phyloP scores from a whole-genome alignment of 2,888 invertebrate species.

The Beris morrisii region DNA sequence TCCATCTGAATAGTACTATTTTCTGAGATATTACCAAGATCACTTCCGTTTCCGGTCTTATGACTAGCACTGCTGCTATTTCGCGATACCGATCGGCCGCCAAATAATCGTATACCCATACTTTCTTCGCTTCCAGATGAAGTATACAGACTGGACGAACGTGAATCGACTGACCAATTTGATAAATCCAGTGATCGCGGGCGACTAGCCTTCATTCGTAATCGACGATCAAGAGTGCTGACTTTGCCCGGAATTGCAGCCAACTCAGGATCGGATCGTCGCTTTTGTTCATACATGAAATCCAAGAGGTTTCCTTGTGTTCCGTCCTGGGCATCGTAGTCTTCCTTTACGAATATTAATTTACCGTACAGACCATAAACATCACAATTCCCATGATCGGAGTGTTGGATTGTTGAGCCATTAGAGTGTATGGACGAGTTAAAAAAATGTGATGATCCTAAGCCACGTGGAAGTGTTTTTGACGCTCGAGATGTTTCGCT shows the following conservation, averaged over 20 bases:
- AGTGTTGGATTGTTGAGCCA: slow-evolving; percentile 62
- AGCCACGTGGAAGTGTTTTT: slow-evolving; percentile 77
- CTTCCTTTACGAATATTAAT: slow-evolving; percentile 77
- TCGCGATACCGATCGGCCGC: slow-evolving; percentile 67
- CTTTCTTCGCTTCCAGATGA: slow-evolving; percentile 87
- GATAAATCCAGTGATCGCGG: slow-evolving; percentile 81
- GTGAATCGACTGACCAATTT: slow-evolving; percentile 86
- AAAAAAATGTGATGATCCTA: slow-evolving; percentile 52
- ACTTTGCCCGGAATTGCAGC: slow-evolving; percentile 82
- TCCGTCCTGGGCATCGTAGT: slow-evolving; percentile 76
- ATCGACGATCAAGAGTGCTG: slow-evolving; percentile 76
- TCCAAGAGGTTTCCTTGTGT: slow-evolving; percentile 62
- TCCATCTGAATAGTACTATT: slow-evolving; percentile 56
- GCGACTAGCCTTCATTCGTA: slow-evolving; percentile 79
- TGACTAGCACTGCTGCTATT: slow-evolving; percentile 78
- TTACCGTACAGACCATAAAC: slow-evolving; percentile 89
- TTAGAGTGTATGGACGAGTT: slow-evolving; percentile 58
- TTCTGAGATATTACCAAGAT: slow-evolving; percentile 60
- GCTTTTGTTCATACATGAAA: slow-evolving; percentile 70
- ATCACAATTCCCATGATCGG: slow-evolving; percentile 70
- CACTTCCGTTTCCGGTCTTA: slow-evolving; percentile 58
- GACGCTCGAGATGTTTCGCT: slow-evolving; percentile 67
- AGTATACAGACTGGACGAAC: slow-evolving; percentile 77
- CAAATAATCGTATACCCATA: slow-evolving; percentile 65
- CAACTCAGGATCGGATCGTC: slow-evolving; percentile 81